Percentiles rank a stretch among this genome's conserved stretches.
Evolutionary conservation across 2,888 invertebrate species (phyloP).

Genomic region (Coelogynopora nodosa): DNA sequence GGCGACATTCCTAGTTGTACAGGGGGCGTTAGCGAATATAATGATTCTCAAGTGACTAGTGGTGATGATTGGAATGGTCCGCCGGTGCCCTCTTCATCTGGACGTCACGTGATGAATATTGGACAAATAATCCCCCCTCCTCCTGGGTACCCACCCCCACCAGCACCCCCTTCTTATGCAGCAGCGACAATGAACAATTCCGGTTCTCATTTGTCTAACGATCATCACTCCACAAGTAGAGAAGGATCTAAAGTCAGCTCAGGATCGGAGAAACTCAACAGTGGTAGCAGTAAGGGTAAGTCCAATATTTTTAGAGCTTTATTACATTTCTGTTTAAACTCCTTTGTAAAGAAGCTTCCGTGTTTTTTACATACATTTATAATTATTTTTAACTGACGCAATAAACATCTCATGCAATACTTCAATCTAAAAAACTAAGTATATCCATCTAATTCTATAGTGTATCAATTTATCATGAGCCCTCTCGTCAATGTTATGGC

Average conservation of each 20-base stretch:
- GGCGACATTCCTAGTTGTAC: not conserved
- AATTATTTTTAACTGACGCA: no score
- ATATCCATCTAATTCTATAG: no score
- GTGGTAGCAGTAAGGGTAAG: not conserved
- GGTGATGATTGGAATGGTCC: not conserved
- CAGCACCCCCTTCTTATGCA: not conserved
- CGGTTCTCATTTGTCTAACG: not conserved
- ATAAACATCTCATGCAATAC: no score
- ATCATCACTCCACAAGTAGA: not conserved
- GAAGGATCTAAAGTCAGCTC: not conserved
- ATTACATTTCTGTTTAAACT: no score
- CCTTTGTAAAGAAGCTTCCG: no score
- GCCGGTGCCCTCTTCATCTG: not conserved
- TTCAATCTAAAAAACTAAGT: no score
- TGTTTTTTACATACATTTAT: no score
- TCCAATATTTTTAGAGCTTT: no score
- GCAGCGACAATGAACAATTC: not conserved
- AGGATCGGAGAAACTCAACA: not conserved
- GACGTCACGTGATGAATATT: not conserved
- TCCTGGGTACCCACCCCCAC: not conserved
- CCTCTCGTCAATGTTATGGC: no score
- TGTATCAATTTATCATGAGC: no score
- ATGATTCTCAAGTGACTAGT: not conserved
- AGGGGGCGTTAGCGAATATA: not conserved
- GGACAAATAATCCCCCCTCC: not conserved